phyloP scores from a whole-genome alignment of 1,140 invertebrate species.

The Hydropsyche tenuis region DNA sequence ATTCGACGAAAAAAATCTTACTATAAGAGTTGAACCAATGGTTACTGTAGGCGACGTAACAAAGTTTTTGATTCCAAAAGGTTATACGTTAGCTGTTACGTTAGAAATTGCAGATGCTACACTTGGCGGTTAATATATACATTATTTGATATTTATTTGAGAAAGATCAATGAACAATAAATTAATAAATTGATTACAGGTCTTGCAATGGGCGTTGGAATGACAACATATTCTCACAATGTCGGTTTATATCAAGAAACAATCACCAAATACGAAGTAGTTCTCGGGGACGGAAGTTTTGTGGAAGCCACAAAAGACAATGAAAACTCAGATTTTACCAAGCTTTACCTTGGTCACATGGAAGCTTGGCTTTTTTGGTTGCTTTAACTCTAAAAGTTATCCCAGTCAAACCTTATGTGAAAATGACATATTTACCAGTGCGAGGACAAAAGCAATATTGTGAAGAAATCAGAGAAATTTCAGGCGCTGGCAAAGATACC shows the following conservation, averaged over 20 bases:
- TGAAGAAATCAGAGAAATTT: constrained; percentile 63
- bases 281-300: constrained; percentile 74
- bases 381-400: constrained; percentile 79
- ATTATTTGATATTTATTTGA: background rate
- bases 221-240: constrained; percentile 82
- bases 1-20: constrained; percentile 68
- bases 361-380: constrained; percentile 81
- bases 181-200: constrained; percentile 59
- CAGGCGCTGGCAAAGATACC: constrained; percentile 61
- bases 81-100: constrained; percentile 80
- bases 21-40: constrained; percentile 78
- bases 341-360: constrained; percentile 83
- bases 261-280: constrained; percentile 76
- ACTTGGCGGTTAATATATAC: constrained; percentile 64
- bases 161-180: background rate
- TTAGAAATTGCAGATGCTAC: constrained; percentile 85
- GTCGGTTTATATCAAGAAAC: constrained; percentile 83
- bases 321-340: constrained; percentile 77
- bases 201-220: constrained; percentile 81
- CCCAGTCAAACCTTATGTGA: constrained; percentile 71
- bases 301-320: constrained; percentile 75
- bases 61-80: constrained; percentile 72
- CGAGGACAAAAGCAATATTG: constrained; percentile 70
- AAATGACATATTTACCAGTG: constrained; percentile 75
- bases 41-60: constrained; percentile 84